These are phyloP conservation scores for Solen grandis DNA, from an alignment of 1,140 invertebrate genomes.

Conservation along the genomic window DNA sequence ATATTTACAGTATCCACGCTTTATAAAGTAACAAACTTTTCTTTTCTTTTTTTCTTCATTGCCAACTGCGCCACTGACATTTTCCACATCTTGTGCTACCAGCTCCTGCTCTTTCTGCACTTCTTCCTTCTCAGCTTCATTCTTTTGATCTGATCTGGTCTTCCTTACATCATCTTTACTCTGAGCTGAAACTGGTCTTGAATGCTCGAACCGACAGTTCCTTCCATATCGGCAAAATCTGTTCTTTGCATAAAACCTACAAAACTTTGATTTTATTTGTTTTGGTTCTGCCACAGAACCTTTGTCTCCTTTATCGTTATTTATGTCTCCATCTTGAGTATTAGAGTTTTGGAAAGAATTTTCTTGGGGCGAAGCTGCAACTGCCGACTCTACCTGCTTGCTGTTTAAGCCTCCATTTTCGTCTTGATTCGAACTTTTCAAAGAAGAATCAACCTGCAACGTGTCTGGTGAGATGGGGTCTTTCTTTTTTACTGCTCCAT, in stretches of 20 bases:
- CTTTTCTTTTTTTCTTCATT: background rate
- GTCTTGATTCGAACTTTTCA: no score
- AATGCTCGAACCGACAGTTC: conserved; percentile 60
- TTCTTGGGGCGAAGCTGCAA: no score
- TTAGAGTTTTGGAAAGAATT: no score
- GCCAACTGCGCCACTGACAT: background rate
- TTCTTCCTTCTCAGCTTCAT: background rate
- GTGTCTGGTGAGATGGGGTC: no score
- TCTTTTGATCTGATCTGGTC: background rate
- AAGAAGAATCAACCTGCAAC: no score
- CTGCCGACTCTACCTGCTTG: no score
- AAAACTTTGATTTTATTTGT: conserved; percentile 37
- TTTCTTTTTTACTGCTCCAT: conserved; percentile 40
- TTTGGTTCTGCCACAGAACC: no score
- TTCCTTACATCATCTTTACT: background rate
- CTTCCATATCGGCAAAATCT: conserved; percentile 57
- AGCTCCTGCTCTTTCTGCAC: background rate
- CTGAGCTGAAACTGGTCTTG: background rate
- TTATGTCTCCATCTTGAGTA: conserved; percentile 36
- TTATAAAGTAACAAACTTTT: conserved; percentile 59
- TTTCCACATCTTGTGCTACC: conserved; percentile 30
- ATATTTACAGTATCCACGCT: conserved; percentile 60
- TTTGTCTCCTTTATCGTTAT: background rate
- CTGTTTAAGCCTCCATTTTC: no score
- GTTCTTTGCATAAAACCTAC: conserved; percentile 49